phyloP scores from a whole-genome alignment of 2,888 invertebrate genomes.

The Bellardia bayeri region DNA sequence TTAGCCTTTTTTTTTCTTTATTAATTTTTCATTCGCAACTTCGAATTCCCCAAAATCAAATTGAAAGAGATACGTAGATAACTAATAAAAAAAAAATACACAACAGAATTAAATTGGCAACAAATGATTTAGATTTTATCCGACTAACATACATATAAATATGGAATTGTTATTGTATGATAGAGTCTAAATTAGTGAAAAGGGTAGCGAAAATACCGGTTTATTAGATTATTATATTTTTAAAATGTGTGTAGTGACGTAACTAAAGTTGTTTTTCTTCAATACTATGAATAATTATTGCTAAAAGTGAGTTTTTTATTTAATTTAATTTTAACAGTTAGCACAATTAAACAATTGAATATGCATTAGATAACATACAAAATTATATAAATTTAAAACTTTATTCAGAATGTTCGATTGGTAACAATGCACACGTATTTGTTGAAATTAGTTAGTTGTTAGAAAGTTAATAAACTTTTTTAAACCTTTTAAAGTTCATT shows the following conservation, averaged over 20 bases:
- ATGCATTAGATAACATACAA: background rate
- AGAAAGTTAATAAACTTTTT: background rate
- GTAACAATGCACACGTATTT: background rate
- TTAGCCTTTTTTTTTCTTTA: background rate
- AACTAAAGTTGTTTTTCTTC: background rate
- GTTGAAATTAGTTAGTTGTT: background rate
- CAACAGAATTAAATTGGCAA: slow-evolving; percentile 25
- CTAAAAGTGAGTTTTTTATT: background rate
- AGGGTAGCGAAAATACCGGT: slow-evolving; percentile 7
- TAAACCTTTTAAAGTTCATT: background rate
- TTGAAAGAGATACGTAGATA: background rate
- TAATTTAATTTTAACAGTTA: background rate
- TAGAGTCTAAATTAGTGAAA: background rate
- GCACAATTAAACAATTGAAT: background rate
- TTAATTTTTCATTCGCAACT: background rate
- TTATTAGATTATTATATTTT: background rate
- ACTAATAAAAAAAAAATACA: background rate
- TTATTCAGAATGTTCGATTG: background rate
- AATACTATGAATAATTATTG: background rate
- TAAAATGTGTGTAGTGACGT: slow-evolving; percentile 23
- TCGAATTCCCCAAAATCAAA: background rate
- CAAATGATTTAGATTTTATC: slow-evolving; percentile 27
- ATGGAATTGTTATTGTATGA: slow-evolving; percentile 19
- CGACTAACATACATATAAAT: background rate
- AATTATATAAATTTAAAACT: slow-evolving; percentile 1